Base-by-base conservation (phyloP, 2,113 vertebrate genomes). In the Caranx melampygus region DNA sequence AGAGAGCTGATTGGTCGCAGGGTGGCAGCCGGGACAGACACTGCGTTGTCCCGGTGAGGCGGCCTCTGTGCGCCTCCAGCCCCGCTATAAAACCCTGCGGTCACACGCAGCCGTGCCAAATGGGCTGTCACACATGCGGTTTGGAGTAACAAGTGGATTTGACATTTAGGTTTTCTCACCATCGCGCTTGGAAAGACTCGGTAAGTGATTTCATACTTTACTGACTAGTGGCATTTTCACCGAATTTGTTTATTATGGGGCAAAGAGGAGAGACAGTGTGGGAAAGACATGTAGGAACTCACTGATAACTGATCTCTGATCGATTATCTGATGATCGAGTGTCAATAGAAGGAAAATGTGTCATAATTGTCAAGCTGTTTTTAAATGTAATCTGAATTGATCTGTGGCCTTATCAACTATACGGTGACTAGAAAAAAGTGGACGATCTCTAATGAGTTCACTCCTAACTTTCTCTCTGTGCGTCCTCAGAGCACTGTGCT, bases 1-100 rank as follows among this genome's bases (percentile, higher is more conserved):
- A 33, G 62, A 69, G 75, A 78, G 82, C 95, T 95, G 88, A 97
- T 97, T 97, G 97, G 97, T 89, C 86, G 87, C 65, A 12, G 81
- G 57, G 88, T 90, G 87, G 88, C 92, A 85, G 93, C 86, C 87
- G 67, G 91, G 88, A 84, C 92, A 90, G 94, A 93, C 77, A 82
- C 92, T 79, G 95, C 93, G 94, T 96, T 95, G 95, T 95, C 94
- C 94, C 77, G 87, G 88, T 91, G 93, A 91, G 86, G 75, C 84
- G 92, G 91, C 86, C 90, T 83, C 91, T 78, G 82, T 83, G 88
- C 60, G 74, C 16, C 74, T 60, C 73, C 67, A 26, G 26, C 68
- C 72, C 21, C 80, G 75, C 54, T 97, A 97, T 98, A 97, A 96
- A 97, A 94, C 57, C 76, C 87, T 21, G 89, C 65, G 80, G 79